Base-by-base conservation (phyloP, 1,140 invertebrate genomes). In the Calliopsis andreniformis region DNA sequence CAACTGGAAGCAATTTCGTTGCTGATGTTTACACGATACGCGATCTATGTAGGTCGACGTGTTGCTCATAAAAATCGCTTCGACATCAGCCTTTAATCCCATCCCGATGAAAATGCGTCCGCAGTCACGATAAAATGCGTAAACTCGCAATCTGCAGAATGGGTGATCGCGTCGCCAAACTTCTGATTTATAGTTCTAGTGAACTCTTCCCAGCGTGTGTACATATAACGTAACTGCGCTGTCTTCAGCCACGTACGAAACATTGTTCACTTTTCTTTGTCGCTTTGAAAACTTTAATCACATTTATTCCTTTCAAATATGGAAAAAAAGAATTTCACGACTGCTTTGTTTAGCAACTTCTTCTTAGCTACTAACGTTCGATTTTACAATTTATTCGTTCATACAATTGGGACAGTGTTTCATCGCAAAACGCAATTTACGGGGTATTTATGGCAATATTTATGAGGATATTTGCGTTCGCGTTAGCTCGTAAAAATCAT, bases 401-500 rank as follows among this genome's bases (percentile, higher is more conserved):
- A n/a, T 18, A 20, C n/a, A 4, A 16, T 35, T 18, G n/a, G 28
- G 2, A 1, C 8, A 18, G 7, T 66, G 61, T 67, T 75, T 75
- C 42, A 75, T 56, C 49, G 62, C n/a, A 5, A 20, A 3, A 12
- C 61, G 4, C 18, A 45, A 32, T 66, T 58, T 28, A 56, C 42
- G 10, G 16, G 43, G 35, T 6, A 47, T 69, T 69, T 43, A 59
- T 25, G 14, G 7, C 20, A n/a, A 51, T 76, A 76, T 76, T 76
- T 76, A 76, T 32, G 55, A n/a, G 53, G 5, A 43, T 47, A 69
- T 76, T 69, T 49, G 25, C 18, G 10, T 51, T 23, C 6, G 18
- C 4, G 23, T n/a, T 1, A 35, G 64, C 64, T 76, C 73, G 73
- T 76, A 76, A 76, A 76, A 76, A 76, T 76, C 73, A 76, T 69